phyloP scores from a whole-genome alignment of 2,113 vertebrate species.

The Ptychochromis oligacanthus region DNA sequence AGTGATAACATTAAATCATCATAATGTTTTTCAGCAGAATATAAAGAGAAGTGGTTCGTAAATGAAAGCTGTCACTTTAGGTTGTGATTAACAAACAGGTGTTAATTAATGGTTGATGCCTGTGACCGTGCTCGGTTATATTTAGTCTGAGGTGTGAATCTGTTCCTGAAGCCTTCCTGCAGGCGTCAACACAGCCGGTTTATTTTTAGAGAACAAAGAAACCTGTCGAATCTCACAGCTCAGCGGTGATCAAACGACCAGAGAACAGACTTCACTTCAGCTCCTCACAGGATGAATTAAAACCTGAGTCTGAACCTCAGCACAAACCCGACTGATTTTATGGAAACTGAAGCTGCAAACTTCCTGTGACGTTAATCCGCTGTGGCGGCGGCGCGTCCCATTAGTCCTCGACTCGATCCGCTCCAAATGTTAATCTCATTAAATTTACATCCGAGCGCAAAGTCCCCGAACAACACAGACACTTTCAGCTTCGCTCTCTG shows the following conservation, averaged over 20 bases:
- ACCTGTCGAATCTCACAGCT: not conserved
- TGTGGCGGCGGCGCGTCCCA: constrained; percentile 31
- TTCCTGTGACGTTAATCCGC: constrained; percentile 35
- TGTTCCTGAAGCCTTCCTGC: not conserved
- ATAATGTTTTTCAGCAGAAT: not conserved
- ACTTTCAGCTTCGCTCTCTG: not conserved
- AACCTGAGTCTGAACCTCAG: not conserved
- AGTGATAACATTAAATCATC: not conserved
- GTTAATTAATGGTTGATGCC: not conserved
- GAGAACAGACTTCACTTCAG: not conserved
- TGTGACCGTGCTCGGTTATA: not conserved
- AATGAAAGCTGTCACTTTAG: not conserved
- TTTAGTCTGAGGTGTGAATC: constrained; percentile 8
- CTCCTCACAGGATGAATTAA: not conserved
- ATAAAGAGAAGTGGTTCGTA: not conserved
- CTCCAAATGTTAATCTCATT: constrained; percentile 66
- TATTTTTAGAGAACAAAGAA: constrained; percentile 29
- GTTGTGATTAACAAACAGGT: not conserved
- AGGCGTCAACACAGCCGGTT: not conserved
- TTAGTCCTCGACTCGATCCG: constrained; percentile 39
- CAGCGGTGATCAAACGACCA: not conserved
- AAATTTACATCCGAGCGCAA: constrained; percentile 46
- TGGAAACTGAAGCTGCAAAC: not conserved
- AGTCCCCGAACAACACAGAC: constrained; percentile 10
- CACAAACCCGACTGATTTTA: not conserved